These are phyloP conservation scores for Syrista parreyssii DNA, from an alignment of 2,888 invertebrate species.

Conservation along the genomic window DNA sequence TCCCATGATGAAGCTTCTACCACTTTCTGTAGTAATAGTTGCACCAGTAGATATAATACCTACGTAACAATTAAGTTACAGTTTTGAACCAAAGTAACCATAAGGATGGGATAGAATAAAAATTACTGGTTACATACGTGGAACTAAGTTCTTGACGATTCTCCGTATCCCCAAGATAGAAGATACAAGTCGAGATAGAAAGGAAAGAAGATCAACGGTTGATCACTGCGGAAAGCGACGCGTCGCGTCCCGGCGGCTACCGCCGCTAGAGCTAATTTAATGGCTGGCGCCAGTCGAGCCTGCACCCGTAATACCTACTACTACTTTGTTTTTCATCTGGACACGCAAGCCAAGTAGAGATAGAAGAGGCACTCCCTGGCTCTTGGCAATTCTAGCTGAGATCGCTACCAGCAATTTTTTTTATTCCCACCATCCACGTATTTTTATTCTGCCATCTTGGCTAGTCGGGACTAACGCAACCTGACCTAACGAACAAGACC, in stretches of 20 bases:
- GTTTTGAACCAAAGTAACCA: too few relatives aligned
- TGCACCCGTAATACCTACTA: conserved; percentile 40
- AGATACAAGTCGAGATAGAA: neutral
- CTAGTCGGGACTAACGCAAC: neutral
- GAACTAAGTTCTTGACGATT: neutral
- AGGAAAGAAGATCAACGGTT: neutral
- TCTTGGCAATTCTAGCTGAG: conserved; percentile 34
- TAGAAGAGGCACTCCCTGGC: conserved; percentile 32
- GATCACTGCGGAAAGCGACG: neutral
- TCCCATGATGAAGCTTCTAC: neutral
- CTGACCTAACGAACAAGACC: neutral
- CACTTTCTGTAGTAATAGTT: neutral
- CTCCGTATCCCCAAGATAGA: too few relatives aligned
- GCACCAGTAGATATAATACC: neutral
- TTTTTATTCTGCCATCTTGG: neutral
- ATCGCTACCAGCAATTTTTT: neutral
- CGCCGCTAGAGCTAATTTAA: conserved; percentile 37
- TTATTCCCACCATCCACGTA: neutral
- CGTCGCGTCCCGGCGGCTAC: neutral
- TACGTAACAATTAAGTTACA: neutral
- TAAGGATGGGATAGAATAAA: neutral
- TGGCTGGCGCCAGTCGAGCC: conserved; percentile 44
- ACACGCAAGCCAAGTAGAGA: conserved; percentile 11
- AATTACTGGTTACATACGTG: neutral
- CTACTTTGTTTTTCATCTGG: conserved; percentile 36